Percentiles rank a stretch among this genome's conserved stretches.
These are phyloP conservation scores for Meloe dianella DNA, from an alignment of 2,888 invertebrate species.

Conservation along the genomic window DNA sequence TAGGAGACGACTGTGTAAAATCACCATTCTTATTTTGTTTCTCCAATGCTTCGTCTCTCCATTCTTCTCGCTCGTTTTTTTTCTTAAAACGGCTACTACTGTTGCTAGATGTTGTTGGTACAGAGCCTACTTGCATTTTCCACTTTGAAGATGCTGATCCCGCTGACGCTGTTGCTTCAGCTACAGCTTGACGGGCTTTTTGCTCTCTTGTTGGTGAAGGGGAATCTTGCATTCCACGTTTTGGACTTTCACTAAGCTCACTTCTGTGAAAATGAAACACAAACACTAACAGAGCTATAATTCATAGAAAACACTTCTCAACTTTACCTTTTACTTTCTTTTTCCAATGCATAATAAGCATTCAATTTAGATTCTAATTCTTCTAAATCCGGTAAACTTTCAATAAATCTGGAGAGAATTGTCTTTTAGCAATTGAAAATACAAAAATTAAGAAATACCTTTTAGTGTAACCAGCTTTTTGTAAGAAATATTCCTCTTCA, in stretches of 20 bases:
- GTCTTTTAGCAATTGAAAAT: background rate
- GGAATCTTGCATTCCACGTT: slow-evolving; percentile 53
- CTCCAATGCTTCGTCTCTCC: slow-evolving; percentile 63
- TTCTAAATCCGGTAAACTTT: slow-evolving; percentile 75
- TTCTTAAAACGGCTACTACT: slow-evolving; percentile 65
- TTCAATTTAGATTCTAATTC: slow-evolving; percentile 78
- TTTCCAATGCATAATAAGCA: slow-evolving; percentile 81
- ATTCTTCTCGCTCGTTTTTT: slow-evolving; percentile 63
- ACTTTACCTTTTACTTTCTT: slow-evolving; percentile 65
- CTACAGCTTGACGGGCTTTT: slow-evolving; percentile 61
- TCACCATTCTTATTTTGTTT: slow-evolving; percentile 60
- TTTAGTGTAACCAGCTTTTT: slow-evolving; percentile 58
- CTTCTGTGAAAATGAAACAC: slow-evolving; percentile 41
- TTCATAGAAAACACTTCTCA: slow-evolving; percentile 14
- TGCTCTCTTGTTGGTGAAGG: slow-evolving; percentile 60
- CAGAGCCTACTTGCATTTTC: slow-evolving; percentile 72
- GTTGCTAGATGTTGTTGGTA: slow-evolving; percentile 59
- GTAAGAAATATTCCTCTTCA: slow-evolving; percentile 61
- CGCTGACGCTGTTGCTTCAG: slow-evolving; percentile 61
- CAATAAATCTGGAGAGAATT: slow-evolving; percentile 62
- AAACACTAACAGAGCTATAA: background rate
- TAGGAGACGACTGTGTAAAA: slow-evolving; percentile 45
- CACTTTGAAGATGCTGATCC: slow-evolving; percentile 66
- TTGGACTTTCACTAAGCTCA: slow-evolving; percentile 52
- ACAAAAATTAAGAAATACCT: slow-evolving; percentile 44